A percentile compares a stretch with the other conserved stretches of the same genome.
phyloP scores from a whole-genome alignment of 2,797 vertebrate species.

The Oryzias dopingdopingensis region DNA sequence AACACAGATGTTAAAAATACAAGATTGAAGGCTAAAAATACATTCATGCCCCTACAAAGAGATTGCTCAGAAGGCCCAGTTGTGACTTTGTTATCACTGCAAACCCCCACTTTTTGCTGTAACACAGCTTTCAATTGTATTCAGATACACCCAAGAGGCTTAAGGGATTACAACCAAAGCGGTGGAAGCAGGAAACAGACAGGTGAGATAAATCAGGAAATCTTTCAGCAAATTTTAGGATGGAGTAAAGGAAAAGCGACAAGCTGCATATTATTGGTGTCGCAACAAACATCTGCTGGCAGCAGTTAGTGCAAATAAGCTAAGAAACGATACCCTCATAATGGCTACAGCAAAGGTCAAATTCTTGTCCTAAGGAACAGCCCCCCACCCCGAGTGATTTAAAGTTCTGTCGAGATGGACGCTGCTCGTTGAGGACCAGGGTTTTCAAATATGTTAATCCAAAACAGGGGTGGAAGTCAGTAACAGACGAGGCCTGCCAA shows the following conservation, averaged over 20 bases:
- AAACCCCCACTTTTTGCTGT: neutral
- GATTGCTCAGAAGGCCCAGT: no score
- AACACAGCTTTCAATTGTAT: neutral
- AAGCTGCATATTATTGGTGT: neutral
- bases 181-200: neutral
- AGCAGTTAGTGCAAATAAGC: neutral
- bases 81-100: no score
- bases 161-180: neutral
- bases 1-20: no score
- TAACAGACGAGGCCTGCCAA: no score
- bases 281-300: neutral
- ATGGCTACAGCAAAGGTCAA: neutral
- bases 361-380: neutral
- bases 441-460: no score
- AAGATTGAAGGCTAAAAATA: no score
- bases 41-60: no score
- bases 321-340: neutral
- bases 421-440: no score
- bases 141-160: neutral
- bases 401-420: no score
- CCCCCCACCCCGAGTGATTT: no score
- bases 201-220: neutral
- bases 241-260: slow-evolving; percentile 26
- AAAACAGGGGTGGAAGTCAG: no score
- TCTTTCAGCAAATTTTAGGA: slow-evolving; percentile 30